These are phyloP conservation scores for Linnaemya tessellans DNA, from an alignment of 2,888 invertebrate genomes.

Conservation along the genomic window DNA sequence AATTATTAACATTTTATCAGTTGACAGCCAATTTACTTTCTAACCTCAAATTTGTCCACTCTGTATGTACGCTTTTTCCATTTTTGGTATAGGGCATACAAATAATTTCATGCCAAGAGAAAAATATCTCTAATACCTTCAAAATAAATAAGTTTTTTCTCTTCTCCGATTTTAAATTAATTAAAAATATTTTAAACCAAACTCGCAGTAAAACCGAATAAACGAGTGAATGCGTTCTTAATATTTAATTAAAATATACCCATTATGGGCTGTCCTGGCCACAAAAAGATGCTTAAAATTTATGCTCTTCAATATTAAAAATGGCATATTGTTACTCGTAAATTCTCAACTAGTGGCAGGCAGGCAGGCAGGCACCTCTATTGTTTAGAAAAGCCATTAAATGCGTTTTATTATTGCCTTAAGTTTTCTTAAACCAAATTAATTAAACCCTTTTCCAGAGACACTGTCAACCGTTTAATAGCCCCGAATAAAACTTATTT, in stretches of 20 bases:
- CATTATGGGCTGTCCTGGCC: not conserved
- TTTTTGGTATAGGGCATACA: no score
- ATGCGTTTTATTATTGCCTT: constrained; percentile 22
- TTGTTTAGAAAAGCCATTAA: constrained; percentile 39
- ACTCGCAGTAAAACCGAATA: not conserved
- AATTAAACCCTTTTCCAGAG: constrained; percentile 2
- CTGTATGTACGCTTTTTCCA: no score
- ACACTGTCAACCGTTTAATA: not conserved
- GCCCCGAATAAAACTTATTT: not conserved
- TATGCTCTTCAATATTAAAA: constrained; percentile 29
- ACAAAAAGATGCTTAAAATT: constrained; percentile 18
- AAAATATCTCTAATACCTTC: no score
- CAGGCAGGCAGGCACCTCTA: constrained; percentile 13
- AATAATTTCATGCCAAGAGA: no score
- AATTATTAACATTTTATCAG: no score
- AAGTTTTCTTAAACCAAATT: constrained; percentile 19
- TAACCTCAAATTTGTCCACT: no score
- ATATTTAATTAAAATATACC: constrained; percentile 52
- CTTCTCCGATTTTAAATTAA: no score
- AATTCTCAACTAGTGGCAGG: not conserved
- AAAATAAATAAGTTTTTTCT: no score
- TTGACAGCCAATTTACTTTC: no score
- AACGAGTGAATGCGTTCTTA: constrained; percentile 9
- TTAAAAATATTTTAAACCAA: not conserved
- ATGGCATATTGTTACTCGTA: constrained; percentile 10